Evolutionary conservation across 2,113 vertebrate species (phyloP), one percentile per base, ranked within the genome.

Genomic region (Sinocyclocheilus grahami): DNA sequence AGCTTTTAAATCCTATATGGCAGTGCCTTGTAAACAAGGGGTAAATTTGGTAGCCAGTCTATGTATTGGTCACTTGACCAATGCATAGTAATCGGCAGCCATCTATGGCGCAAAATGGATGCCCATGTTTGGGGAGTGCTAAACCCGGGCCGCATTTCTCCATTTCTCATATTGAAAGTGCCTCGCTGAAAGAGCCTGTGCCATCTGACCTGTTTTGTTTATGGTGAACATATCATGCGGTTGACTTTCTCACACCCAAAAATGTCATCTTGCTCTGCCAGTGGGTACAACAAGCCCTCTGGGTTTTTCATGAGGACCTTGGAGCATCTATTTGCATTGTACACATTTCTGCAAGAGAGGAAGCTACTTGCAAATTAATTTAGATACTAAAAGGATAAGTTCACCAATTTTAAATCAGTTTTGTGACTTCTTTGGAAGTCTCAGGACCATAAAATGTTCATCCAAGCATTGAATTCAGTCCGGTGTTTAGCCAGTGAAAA

Each of bases 161-260:
- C 93, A 93, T 90, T 84, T 88, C 85, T 92, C 39, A 51, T 86
- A 90, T 11, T 62, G 78, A 87, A 46, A 88, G 87, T 85, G 88
- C 80, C 11, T 75, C 86, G 88, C 88, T 90, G 89, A 88, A 67
- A 88, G 87, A 86, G 88, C 78, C 16, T 78, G 88, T 90, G 87
- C 89, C 89, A 85, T 91, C 89, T 91, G 90, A 92, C 93, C 92
- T 81, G 87, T 85, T 92, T 90, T 90, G 83, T 87, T 89, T 55
- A 55, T 94, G 90, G 91, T 92, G 89, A 90, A 91, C 78, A 88
- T 88, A 91, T 89, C 91, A 90, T 91, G 84, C 89, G 90, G 88
- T 92, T 92, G 89, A 91, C 92, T 93, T 87, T 22, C 90, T 93
- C 90, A 92, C 92, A 94, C 91, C 92, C 91, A 92, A 91, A 91